Evolutionary conservation across 2,113 vertebrate species (phyloP), one percentile per base, ranked within the genome.

Genomic region (Nansenia antarctica): DNA sequence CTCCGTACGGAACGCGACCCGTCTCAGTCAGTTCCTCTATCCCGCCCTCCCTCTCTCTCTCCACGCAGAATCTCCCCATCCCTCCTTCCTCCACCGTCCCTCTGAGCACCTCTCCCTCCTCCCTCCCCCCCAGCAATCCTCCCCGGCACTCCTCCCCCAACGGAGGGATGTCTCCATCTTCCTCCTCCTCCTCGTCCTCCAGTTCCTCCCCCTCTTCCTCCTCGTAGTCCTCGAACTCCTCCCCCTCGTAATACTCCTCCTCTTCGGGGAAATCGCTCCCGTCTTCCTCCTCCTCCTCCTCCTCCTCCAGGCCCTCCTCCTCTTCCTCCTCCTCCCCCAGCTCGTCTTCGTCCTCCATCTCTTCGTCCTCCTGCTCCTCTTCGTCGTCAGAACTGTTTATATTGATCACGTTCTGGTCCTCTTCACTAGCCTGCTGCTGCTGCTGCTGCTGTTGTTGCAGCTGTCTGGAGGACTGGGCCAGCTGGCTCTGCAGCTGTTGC

Each of bases 301-400:
- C 90, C 9, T 90, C 89, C 7, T 89, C 89, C 58, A 47, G 4
- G 7, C 45, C 89, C 0, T 89, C 90, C 14, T 90, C 89, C 6
- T 88, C 89, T 2, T 92, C 93, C 1, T 93, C 93, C 34, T 82
- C 90, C 1, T 88, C 86, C 11, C 91, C 92, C 42, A 93, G 86
- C 1, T 95, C 93, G 11, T 89, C 77, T 0, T 94, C 93, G 1
- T 94, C 92, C 12, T 94, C 93, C 67, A 93, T 88, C 52, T 94
- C 92, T 3, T 94, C 94, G 0, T 91, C 90, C 0, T 94, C 94
- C 0, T 95, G 94, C 0, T 95, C 93, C 0, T 93, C 93, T 3
- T 96, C 95, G 0, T 96, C 95, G 3, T 96, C 94, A 0, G 94
- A 94, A 84, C 94, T 96, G 79, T 95, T 97, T 64, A 96, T 97